Evolutionary conservation across 2,888 invertebrate species (phyloP), one percentile per base, ranked within the genome.

Genomic region (Coleophora deauratella): DNA sequence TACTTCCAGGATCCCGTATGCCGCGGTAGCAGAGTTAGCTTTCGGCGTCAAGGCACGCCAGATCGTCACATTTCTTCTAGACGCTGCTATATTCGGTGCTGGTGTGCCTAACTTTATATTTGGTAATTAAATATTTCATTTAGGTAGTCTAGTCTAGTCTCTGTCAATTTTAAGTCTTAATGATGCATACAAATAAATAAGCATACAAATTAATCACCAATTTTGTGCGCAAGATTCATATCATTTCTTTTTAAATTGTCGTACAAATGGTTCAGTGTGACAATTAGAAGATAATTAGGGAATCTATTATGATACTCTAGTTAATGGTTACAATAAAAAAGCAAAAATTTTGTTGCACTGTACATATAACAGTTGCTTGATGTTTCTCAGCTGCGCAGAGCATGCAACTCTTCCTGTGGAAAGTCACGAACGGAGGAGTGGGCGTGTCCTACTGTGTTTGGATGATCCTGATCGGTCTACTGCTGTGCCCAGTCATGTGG

Each of bases 401-500:
- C 69, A 75, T 95, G 38, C 92, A 94, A 70, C 74, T 93, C 36
- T 91, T 96, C 50, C 92, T 94, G 49, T 77, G 90, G 59, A 91
- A 91, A 68, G 86, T 94, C 50, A 88, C 91, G 0, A 86, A 86
- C 3, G 88, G 89, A 2, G 69, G 78, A 31, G 88, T 93, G 43
- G 86, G 90, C 50, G 74, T 94, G 35, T 91, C 93, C 0, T 94
- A 92, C 70, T 96, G 96, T 65, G 91, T 92, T 52, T 95, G 95
- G 94, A 89, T 95, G 66, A 68, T 95, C 14, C 74, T 96, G 12
- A 86, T 96, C 2, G 94, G 93, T 0, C 62, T 90, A 1, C 65
- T 91, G 39, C 85, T 96, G 14, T 92, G 93, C 50, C 96, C 96
- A 0, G 72, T 95, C 39, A 90, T 94, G 87, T 96, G 95, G 95